Base-by-base conservation (phyloP, 1,140 invertebrate species). In the Pseudoatta argentina region DNA sequence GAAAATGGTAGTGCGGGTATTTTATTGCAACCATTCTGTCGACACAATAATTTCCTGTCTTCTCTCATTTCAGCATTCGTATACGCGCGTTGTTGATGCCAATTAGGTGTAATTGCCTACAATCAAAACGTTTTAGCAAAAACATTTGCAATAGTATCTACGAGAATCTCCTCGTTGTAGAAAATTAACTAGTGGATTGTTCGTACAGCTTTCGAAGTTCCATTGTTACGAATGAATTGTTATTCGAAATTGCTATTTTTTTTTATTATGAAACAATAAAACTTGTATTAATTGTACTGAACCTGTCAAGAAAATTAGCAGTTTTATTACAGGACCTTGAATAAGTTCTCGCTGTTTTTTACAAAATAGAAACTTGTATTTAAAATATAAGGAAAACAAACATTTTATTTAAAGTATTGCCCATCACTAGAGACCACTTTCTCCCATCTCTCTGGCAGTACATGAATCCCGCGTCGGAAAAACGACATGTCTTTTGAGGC, bases 1-100 rank as follows among this genome's bases (percentile, higher is more conserved):
- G 79, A 75, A 83, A 83, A 75, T 61, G n/a, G 39, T 61, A 57
- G 27, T 4, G 18, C 21, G 30, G 10, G 6, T 81, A 71, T 83
- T 83, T 83, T 83, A 57, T 48, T 24, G 39, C 24, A 21, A n/a
- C 55, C n/a, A 24, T 75, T 63, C 48, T 21, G 48, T 55, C 48
- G 55, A 61, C 55, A 83, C 27, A 63, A 83, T 83, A 83, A 83
- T 73, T 75, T 83, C 69, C 67, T 30, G 48, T 55, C 77, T 81
- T 81, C 64, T 27, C 18, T 18, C 34, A 51, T 61, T 61, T 73
- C 69, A 48, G 61, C 24, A 51, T 81, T 66, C 53, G 53, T 48
- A 30, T 39, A 30, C 39, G 53, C 53, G 48, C 27, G 64, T 67
- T 79, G 48, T 79, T 67, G 51, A 53, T n/a, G 77, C 64, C 78